Evolutionary conservation across 2,888 invertebrate genomes (phyloP), one percentile per base, ranked within the genome.

Genomic region (Cryptocephalus moraei): DNA sequence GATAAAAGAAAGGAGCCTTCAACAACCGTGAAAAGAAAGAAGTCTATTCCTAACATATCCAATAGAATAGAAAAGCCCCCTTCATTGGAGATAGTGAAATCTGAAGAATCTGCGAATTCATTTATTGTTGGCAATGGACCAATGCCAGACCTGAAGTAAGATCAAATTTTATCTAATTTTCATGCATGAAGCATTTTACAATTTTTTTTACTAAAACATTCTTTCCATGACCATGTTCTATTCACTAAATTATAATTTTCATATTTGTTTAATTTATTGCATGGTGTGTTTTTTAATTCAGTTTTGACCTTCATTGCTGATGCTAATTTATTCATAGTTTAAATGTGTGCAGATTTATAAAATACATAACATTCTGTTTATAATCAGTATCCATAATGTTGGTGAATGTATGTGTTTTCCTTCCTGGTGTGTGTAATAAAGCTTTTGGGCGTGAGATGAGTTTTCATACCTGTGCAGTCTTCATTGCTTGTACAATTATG

Each of bases 51-150:
- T 12, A 55, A 54, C 48, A 49, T 56, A 44, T 47, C 52, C 13
- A 58, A 61, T 46, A 60, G 61, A 49, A 48, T 51, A 8, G 51
- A 51, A 38, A 59, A 53, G 45, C 57, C 22, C 22, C 22, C 22
- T 22, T 22, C 22, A 22, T 22, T 22, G 34, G 55, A 57, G 44
- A 47, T 51, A 49, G 57, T 50, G 9, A 57, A 55, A 45, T 54
- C 54, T 8, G 55, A 57, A 45, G 56, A 52, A 33, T 56, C 56
- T 22, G 51, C 50, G 32, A 55, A 48, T 6, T 22, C 22, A 22
- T 22, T 22, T 22, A 22, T 49, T n/a, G 36, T 50, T 13, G 13
- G 48, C 9, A 55, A 55, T 33, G 55, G 55, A 8, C 53, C 53
- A 11, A 39, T 48, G 13, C 38, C 43, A 41, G 51, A 51, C 10